Evolutionary conservation across 2,797 vertebrate genomes (phyloP), one percentile per base, ranked within the genome.

Genomic region (Gambusia yucatana): DNA sequence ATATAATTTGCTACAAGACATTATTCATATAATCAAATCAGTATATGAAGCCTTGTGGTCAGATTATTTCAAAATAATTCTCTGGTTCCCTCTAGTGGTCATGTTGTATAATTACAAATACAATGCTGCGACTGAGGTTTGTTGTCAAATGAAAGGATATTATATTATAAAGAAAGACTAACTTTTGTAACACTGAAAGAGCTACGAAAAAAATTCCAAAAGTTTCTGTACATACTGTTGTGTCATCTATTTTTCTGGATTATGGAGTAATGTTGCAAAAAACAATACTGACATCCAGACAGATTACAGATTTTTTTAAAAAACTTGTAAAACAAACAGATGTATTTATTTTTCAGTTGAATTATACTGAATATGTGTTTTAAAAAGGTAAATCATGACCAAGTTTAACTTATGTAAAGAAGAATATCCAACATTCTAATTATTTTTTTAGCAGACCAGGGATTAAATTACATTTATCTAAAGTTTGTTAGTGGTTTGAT

Each of bases 51-150:
- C 28, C 55, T 4, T 22, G 0, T 6, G 30, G 17, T 13, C 28
- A 22, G 17, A 33, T 33, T 48, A 17, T 22, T 48, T 43, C 6
- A 46, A 39, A 59, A 28, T 57, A 36, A 80, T 72, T 13, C 0
- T 82, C 2, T 20, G 65, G 47, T 36, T 69, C 84, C 30, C 57
- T 83, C 92, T 87, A 75, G 82, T 16, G 93, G 75, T 6, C 11
- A 61, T 13, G 0, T 20, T 48, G 0, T 22, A 25, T 77, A 44
- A 85, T 71, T 25, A 17, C 47, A 67, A 14, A 4, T 10, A 16
- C 33, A 36, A 3, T 36, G 16, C 7, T 25, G 20, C 0, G 39
- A 67, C 65, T 20, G 14, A 67, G 4, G 20, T 67, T 2, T 67
- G 65, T 25, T 0, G 10, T 67, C 22, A 25, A 41, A 41, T 14